phyloP scores from a whole-genome alignment of 2,797 vertebrate genomes.

The Crossoptilon crossoptilon region DNA sequence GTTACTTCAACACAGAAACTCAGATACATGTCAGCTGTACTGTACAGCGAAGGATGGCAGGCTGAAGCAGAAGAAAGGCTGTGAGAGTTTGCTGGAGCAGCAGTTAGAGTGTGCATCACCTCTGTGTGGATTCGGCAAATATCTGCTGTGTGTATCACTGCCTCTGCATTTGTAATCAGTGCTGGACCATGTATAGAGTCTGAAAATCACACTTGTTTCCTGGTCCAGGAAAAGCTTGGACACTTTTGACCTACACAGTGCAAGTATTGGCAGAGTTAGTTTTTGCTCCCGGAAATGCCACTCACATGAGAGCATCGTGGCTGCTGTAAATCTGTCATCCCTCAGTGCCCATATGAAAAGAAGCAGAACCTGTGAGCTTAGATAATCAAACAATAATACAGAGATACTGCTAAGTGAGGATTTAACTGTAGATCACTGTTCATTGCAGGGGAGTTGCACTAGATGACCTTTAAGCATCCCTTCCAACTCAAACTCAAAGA shows the following conservation, averaged over 20 bases:
- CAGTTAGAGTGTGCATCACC: not conserved
- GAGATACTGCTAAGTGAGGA: not conserved
- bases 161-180: not conserved
- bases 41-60: not conserved
- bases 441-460: too few relatives aligned
- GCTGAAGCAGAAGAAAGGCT: not conserved
- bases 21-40: not conserved
- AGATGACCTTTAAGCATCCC: too few relatives aligned
- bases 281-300: slow-evolving; percentile 12
- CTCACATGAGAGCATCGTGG: not conserved
- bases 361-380: not conserved
- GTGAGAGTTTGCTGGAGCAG: not conserved
- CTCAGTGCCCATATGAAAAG: not conserved
- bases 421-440: not conserved
- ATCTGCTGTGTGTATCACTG: not conserved
- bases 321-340: slow-evolving; percentile 1
- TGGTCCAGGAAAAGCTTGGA: not conserved
- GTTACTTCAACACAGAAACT: not conserved
- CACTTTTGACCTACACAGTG: slow-evolving; percentile 8
- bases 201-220: slow-evolving; percentile 6
- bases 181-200: not conserved
- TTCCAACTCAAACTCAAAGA: too few relatives aligned
- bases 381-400: not conserved
- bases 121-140: not conserved
- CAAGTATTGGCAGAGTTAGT: not conserved